A percentile compares a stretch with the other conserved stretches of the same genome.
Conservation (phyloP, 2,888 invertebrate species). For the Acrocera orbiculus region DNA sequence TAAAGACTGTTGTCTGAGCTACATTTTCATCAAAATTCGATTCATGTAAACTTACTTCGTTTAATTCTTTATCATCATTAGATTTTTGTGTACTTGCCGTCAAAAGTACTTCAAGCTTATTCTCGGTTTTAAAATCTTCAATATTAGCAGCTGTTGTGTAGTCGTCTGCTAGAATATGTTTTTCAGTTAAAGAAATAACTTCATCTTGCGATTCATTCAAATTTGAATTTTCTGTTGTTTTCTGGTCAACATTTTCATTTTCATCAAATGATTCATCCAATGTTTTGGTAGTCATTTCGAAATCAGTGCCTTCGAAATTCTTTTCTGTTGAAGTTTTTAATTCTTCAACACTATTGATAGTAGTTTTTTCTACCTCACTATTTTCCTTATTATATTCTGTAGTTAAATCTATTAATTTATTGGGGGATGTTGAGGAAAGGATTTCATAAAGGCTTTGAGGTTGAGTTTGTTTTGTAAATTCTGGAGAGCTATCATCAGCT, state of each 20-base stretch:
- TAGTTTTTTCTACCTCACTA: slow-evolving; percentile 4
- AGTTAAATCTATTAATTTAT: too few relatives aligned
- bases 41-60: too few relatives aligned
- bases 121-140: neutral
- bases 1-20: too few relatives aligned
- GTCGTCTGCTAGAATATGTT: neutral
- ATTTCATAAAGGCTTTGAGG: too few relatives aligned
- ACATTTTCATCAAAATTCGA: too few relatives aligned
- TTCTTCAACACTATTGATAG: slow-evolving; percentile 5
- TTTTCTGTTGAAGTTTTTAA: slow-evolving; percentile 3
- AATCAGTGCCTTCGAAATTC: slow-evolving; percentile 1
- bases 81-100: neutral
- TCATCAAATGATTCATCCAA: too few relatives aligned
- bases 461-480: too few relatives aligned
- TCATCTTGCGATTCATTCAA: slow-evolving; percentile 4
- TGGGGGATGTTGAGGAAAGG: too few relatives aligned
- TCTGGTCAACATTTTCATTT: slow-evolving; percentile 5
- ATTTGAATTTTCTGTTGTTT: slow-evolving; percentile 3
- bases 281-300: too few relatives aligned
- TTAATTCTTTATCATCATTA: neutral
- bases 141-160: neutral
- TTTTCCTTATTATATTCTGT: neutral
- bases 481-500: too few relatives aligned
- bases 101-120: neutral
- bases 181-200: neutral